Conservation (phyloP, 2,113 vertebrate species). For the Sigmodon hispidus region DNA sequence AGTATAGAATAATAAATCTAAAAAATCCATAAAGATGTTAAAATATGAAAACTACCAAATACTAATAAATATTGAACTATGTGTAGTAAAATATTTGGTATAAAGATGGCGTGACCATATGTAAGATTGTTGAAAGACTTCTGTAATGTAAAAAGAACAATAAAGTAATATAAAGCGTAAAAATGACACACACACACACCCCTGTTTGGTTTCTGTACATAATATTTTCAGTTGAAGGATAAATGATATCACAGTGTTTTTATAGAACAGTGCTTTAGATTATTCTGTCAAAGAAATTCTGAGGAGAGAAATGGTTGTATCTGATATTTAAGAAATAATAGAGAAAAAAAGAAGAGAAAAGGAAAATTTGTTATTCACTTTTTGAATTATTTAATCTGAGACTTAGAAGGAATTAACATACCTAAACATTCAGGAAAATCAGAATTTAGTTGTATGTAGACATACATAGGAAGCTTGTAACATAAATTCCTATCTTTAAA, state of each 20-base stretch:
- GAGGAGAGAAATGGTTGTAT: neutral
- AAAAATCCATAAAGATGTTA: neutral
- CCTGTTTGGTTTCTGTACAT: neutral
- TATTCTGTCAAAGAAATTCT: neutral
- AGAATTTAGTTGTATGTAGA: neutral
- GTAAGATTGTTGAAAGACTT: neutral
- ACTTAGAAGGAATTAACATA: neutral
- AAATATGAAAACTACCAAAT: neutral
- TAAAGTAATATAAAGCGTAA: neutral
- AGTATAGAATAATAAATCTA: neutral
- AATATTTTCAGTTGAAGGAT: neutral
- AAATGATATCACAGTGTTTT: neutral
- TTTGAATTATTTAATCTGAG: neutral
- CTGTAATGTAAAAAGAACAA: neutral
- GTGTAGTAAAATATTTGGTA: neutral
- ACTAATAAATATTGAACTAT: neutral
- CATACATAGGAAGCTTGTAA: neutral
- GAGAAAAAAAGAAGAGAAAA: neutral
- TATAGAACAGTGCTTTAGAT: neutral
- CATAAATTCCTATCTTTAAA: neutral
- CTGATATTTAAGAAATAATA: conserved; percentile 9
- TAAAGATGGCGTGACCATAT: neutral
- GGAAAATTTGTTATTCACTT: neutral
- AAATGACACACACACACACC: neutral
- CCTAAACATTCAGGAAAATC: neutral